Base-by-base conservation (phyloP, 2,797 vertebrate genomes). In the Epinephelus malabaricus region DNA sequence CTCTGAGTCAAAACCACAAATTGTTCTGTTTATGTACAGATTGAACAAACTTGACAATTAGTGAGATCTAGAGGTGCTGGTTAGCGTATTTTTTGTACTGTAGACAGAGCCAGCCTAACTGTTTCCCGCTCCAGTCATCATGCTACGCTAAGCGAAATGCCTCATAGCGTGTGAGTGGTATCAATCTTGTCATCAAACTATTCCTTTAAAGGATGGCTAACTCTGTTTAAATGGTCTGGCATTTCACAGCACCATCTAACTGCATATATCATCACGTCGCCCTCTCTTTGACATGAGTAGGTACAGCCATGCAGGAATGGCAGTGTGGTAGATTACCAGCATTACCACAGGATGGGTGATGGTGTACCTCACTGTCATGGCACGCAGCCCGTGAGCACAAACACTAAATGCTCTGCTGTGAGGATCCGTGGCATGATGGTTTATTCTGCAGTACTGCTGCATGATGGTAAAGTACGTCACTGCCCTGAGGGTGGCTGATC, bases 401-500 rank as follows among this genome's bases (percentile, higher is more conserved):
- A 70, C 1, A 61, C 46, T 62, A 69, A 76, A 54, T 27, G n/a
- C 45, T 83, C 25, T 62, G 71, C 23, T 68, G 62, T 64, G 15
- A 60, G 34, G 8, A 34, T 50, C 74, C 21, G 23, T 27, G 50
- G 50, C 45, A 10, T 18, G n/a, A 75, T 73, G 69, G 85, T 85
- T 74, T 86, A 83, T 80, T 78, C 66, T 78, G 74, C 71, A 75
- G 10, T 45, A 34, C 58, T 23, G 51, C 17, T 68, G 75, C 67
- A 66, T 81, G 76, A 79, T 82, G 70, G 83, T 72, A 27, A 82
- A 71, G 30, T 87, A 84, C 82, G 82, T 88, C 85, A 86, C 67
- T 67, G 51, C 80, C 72, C 77, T 5, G 27, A 77, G 66, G 50
- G 54, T 63, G 79, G 75, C 67, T 40, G 75, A 86, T 91, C 62